Evolutionary conservation across 2,888 invertebrate species (phyloP).

Genomic region (Timema cristinae): DNA sequence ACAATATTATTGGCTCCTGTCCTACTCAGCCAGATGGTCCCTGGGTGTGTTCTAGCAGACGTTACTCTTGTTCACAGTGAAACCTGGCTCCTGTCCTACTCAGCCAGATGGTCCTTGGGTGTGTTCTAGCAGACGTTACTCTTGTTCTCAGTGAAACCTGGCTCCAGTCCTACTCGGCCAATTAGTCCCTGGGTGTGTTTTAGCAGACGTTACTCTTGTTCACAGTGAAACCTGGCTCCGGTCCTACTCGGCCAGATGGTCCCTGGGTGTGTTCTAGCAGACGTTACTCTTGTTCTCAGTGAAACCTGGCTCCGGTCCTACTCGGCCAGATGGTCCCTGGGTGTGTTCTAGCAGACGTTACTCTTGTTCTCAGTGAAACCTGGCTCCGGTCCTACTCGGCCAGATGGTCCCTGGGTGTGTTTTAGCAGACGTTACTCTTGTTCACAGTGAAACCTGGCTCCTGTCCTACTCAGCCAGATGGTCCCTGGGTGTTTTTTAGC

Average conservation of each 20-base stretch:
- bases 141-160: conserved; percentile 1
- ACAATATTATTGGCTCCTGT: neutral
- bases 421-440: neutral
- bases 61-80: neutral
- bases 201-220: neutral
- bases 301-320: conserved; percentile 3
- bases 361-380: neutral
- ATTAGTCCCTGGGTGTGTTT: neutral
- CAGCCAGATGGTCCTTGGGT: neutral
- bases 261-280: conserved; percentile 10
- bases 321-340: neutral
- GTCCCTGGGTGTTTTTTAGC: conserved; percentile 4
- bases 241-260: neutral
- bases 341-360: conserved; percentile 3
- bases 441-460: conserved; percentile 4
- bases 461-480: neutral
- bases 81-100: conserved; percentile 1
- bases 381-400: neutral
- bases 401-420: neutral
- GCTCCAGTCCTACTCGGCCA: neutral
- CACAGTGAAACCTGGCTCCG: conserved; percentile 3
- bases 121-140: neutral
- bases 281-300: neutral
- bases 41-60: conserved; percentile 5
- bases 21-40: neutral